A percentile compares a stretch with the other conserved stretches of the same genome.
Conservation (phyloP, 64 coral and sea anemone species). For the Porites australiensis region DNA sequence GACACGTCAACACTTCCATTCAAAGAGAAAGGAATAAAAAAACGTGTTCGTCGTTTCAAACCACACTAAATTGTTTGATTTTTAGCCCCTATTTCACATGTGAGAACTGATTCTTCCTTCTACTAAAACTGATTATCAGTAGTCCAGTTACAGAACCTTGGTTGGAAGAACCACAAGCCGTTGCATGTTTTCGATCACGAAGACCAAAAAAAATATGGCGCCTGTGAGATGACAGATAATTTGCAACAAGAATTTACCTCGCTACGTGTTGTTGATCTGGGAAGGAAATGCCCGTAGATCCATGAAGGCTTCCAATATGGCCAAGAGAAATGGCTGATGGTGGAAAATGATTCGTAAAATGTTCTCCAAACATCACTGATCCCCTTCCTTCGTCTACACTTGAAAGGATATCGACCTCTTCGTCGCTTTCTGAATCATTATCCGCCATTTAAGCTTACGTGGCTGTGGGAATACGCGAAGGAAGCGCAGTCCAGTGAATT, state of each 20-base stretch:
- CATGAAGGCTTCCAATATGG: slow-evolving; percentile 51
- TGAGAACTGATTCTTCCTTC: not conserved
- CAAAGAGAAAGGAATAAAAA: not conserved
- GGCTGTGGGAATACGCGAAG: slow-evolving; percentile 36
- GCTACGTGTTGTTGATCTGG: slow-evolving; percentile 19
- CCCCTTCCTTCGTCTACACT: slow-evolving; percentile 38
- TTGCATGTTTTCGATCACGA: slow-evolving; percentile 31
- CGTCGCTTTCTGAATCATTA: slow-evolving; percentile 73
- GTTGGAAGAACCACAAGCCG: not conserved
- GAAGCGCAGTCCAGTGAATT: slow-evolving; percentile 14
- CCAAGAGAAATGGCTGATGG: slow-evolving; percentile 28
- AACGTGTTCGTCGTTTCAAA: not conserved
- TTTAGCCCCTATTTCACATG: not conserved
- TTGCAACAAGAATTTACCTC: slow-evolving; percentile 28
- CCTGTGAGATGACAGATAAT: not conserved
- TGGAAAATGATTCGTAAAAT: slow-evolving; percentile 21
- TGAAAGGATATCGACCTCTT: slow-evolving; percentile 79
- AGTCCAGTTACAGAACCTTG: slow-evolving; percentile 48
- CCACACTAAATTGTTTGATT: not conserved
- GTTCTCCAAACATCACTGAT: slow-evolving; percentile 51
- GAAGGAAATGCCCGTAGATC: slow-evolving; percentile 37
- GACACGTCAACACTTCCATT: slow-evolving; percentile 24
- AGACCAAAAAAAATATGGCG: slow-evolving; percentile 47
- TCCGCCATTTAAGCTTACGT: slow-evolving; percentile 55
- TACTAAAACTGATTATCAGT: not conserved